phyloP scores from a whole-genome alignment of 2,113 vertebrate species.

The Melanerpes aurifrons region DNA sequence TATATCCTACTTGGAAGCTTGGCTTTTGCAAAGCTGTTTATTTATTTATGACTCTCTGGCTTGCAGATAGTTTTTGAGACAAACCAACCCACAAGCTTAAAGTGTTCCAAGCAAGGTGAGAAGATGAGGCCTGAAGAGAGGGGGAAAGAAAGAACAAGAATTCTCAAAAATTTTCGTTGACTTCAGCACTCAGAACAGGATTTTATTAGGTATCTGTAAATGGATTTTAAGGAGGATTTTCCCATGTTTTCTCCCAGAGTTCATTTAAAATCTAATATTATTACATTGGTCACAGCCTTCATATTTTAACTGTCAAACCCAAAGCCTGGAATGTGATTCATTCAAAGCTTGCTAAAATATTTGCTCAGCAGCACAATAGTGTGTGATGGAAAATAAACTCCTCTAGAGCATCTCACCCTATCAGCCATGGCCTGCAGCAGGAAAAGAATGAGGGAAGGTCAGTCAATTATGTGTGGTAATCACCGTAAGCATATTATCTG shows the following conservation, averaged over 20 bases:
- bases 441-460: conserved; percentile 92
- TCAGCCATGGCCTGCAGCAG: conserved; percentile 87
- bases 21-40: not conserved
- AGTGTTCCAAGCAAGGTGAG: not conserved
- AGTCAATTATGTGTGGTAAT: conserved; percentile 97
- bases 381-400: conserved; percentile 91
- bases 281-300: conserved; percentile 79
- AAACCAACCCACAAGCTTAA: conserved; percentile 15
- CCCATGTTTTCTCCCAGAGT: conserved; percentile 66
- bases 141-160: conserved; percentile 24
- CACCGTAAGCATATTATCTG: conserved; percentile 93
- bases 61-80: conserved; percentile 32
- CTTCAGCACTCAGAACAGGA: conserved; percentile 41
- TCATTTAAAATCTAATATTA: conserved; percentile 81
- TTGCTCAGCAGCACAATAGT: conserved; percentile 90
- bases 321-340: conserved; percentile 84
- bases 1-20: conserved; percentile 4
- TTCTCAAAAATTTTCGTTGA: conserved; percentile 23
- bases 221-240: conserved; percentile 69
- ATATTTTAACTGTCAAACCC: conserved; percentile 81
- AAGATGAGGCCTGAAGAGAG: not conserved
- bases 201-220: conserved; percentile 63
- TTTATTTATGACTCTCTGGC: not conserved
- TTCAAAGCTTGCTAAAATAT: conserved; percentile 96
- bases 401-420: conserved; percentile 83